phyloP scores from a whole-genome alignment of 2,113 vertebrate species.

The Pteropus alecto region DNA sequence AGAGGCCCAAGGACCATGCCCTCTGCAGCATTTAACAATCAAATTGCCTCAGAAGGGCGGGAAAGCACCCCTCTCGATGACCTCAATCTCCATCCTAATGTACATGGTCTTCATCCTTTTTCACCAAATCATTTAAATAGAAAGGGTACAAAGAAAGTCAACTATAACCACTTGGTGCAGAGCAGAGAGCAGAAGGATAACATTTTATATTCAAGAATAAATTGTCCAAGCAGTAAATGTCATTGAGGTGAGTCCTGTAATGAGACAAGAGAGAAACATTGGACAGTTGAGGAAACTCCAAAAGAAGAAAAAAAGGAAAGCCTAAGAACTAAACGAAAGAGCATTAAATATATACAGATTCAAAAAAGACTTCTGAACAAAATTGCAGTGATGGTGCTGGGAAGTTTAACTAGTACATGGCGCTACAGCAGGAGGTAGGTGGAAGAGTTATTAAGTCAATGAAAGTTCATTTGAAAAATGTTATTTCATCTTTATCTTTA shows the following conservation, averaged over 20 bases:
- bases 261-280: background rate
- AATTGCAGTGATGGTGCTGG: background rate
- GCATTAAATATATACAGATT: background rate
- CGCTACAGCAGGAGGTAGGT: background rate
- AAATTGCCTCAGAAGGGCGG: background rate
- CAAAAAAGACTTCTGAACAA: background rate
- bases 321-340: background rate
- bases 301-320: background rate
- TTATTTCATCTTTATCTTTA: constrained; percentile 22
- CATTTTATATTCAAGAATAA: constrained; percentile 50
- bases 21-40: background rate
- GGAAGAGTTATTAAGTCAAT: background rate
- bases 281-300: constrained; percentile 38
- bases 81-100: background rate
- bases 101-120: background rate
- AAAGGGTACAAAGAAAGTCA: constrained; percentile 19
- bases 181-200: background rate
- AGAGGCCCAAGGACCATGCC: background rate
- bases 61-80: background rate
- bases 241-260: background rate
- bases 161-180: background rate
- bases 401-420: background rate
- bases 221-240: constrained; percentile 45
- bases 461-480: background rate
- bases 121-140: background rate